Percentiles rank a stretch among this genome's conserved stretches.
These are phyloP conservation scores for Halocynthia roretzi DNA, from an alignment of 23 tunicate species.

Conservation along the genomic window DNA sequence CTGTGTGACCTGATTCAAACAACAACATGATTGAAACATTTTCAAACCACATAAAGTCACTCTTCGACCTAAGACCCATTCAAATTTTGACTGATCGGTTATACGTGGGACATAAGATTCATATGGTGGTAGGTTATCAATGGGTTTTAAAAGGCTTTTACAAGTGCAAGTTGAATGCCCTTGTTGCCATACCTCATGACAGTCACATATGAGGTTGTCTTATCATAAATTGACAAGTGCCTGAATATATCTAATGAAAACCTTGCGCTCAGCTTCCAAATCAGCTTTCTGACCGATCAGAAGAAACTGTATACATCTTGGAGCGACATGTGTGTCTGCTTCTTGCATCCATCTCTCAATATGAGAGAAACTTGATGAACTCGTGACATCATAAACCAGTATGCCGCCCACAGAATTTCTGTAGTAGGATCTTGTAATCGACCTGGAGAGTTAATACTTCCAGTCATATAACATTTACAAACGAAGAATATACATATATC, in stretches of 20 bases:
- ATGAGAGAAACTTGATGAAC: conserved; percentile 77
- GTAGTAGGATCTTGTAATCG: conserved; percentile 85
- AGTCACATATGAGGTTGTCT: too few species aligned
- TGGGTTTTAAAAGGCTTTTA: too few species aligned
- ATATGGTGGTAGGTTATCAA: too few species aligned
- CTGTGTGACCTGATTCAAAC: conserved; percentile 48
- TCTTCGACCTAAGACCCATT: not conserved
- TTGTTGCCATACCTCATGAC: too few species aligned
- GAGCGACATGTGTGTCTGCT: conserved; percentile 81
- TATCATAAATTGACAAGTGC: too few species aligned
- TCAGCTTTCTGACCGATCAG: conserved; percentile 94
- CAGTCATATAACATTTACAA: not conserved
- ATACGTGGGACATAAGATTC: too few species aligned
- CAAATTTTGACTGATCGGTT: too few species aligned
- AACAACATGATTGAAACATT: too few species aligned
- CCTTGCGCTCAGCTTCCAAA: conserved; percentile 51
- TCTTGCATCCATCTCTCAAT: conserved; percentile 82
- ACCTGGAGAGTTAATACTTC: conserved; percentile 26
- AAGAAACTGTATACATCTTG: conserved; percentile 52
- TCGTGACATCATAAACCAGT: conserved; percentile 89
- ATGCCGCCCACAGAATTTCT: conserved; percentile 90
- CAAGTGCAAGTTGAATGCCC: too few species aligned
- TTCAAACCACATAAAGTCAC: too few species aligned
- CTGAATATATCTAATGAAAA: not conserved
- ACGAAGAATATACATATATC: too few species aligned